Evolutionary conservation across 2,888 invertebrate species (phyloP), one percentile per base, ranked within the genome.

Genomic region (Ashinkailepas kermadecensis): DNA sequence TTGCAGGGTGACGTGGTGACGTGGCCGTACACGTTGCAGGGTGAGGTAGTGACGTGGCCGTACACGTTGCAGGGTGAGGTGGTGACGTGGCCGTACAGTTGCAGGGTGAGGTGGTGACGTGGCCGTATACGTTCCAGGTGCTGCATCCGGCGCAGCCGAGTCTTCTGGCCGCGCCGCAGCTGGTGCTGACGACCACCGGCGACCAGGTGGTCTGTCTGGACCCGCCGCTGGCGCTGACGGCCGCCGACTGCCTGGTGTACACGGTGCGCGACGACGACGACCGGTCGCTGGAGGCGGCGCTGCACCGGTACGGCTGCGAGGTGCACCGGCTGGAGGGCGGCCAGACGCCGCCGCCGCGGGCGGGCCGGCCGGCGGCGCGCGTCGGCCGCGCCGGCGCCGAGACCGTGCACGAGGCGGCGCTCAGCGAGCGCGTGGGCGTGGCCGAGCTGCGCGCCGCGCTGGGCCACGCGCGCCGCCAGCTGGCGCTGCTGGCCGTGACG

Each of bases 141-240:
- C 9, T 11, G 13, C 58, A 58, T 58, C 9, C 9, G 13, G 13
- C 58, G 13, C 9, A 58, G 58, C 58, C 13, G 10, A 11, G 58
- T 13, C 13, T 58, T 13, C 9, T 13, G 13, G 13, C 13, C 9
- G 13, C 58, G 58, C 58, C 58, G 13, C 13, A 13, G 9, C 10
- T 58, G 9, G 58, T 58, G 58, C 13, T 58, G 58, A 13, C 9
- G 9, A 58, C 10, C 58, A 13, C 58, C 13, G 65, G 65, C 21
- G 65, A 15, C 65, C n/a, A 65, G 65, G 15, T 65, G 65, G 65
- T n/a, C 65, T 65, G 65, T 15, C 65, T 65, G 65, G 65, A 65
- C 65, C 65, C n/a, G 15, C 8, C 11, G 8, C n/a, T 65, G n/a
- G 4, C 65, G n/a, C 65, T 65, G 23, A 65, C 21, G 8, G 23